Evolutionary conservation across 2,113 vertebrate species (phyloP).

Genomic region (Piaya cayana): DNA sequence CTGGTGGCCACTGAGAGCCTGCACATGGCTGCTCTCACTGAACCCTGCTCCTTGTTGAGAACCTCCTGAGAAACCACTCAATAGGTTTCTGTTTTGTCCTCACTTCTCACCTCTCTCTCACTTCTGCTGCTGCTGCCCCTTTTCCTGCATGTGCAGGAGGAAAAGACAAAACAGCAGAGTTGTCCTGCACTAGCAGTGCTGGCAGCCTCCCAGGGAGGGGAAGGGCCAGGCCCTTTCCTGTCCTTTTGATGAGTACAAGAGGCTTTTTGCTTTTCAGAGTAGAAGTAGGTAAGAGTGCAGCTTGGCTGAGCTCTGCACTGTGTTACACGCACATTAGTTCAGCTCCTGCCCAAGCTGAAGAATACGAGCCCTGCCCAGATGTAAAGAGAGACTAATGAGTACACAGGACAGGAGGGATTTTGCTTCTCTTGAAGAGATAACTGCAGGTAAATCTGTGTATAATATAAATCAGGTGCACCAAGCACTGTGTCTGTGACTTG

Average conservation of each 20-base stretch:
- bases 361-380: background rate
- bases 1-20: background rate
- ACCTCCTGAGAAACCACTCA: rapidly evolving
- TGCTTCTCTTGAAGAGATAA: background rate
- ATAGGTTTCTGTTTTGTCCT: background rate
- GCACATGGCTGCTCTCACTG: rapidly evolving
- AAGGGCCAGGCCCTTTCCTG: background rate
- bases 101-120: too few relatives aligned
- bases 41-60: background rate
- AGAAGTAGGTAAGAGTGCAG: background rate
- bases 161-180: background rate
- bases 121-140: background rate
- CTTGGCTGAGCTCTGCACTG: background rate
- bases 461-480: background rate
- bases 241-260: background rate
- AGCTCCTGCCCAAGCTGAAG: background rate
- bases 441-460: too few relatives aligned
- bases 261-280: background rate
- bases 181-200: rapidly evolving
- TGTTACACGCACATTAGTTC: rapidly evolving
- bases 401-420: rapidly evolving
- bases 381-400: too few relatives aligned
- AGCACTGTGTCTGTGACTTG: background rate
- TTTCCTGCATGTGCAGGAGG: background rate
- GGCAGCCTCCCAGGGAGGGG: background rate